Evolutionary conservation across 2,888 invertebrate genomes (phyloP).

Genomic region (Nomada lathburiana): DNA sequence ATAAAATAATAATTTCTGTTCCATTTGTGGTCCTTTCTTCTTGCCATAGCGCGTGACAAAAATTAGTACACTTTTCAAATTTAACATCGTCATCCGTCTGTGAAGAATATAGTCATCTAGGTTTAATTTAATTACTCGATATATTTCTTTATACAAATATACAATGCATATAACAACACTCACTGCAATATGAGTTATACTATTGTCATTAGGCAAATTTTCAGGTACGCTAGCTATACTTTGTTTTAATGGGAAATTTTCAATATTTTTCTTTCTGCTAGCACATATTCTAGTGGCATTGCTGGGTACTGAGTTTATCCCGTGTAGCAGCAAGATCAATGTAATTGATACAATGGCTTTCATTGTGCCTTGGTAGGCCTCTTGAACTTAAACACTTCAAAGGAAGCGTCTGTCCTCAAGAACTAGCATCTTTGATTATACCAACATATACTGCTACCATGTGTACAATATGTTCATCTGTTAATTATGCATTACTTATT

Average conservation of each 20-base stretch:
- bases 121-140: not conserved
- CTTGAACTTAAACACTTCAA: slow-evolving; percentile 77
- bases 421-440: slow-evolving; percentile 74
- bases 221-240: slow-evolving; percentile 71
- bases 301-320: slow-evolving; percentile 72
- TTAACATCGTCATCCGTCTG: slow-evolving; percentile 74
- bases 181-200: slow-evolving; percentile 70
- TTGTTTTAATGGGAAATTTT: slow-evolving; percentile 72
- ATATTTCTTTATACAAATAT: not conserved
- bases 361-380: slow-evolving; percentile 76
- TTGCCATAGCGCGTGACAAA: slow-evolving; percentile 91
- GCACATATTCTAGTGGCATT: slow-evolving; percentile 78
- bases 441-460: slow-evolving; percentile 60
- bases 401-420: slow-evolving; percentile 73
- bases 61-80: slow-evolving; percentile 84
- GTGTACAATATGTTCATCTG: slow-evolving; percentile 66
- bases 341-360: slow-evolving; percentile 77
- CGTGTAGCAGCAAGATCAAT: slow-evolving; percentile 73
- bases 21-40: slow-evolving; percentile 86
- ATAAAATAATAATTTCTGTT: slow-evolving; percentile 87
- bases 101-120: slow-evolving; percentile 22
- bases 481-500: slow-evolving; percentile 40
- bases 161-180: slow-evolving; percentile 24
- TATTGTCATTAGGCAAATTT: slow-evolving; percentile 70
- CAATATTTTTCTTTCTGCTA: slow-evolving; percentile 74